These are phyloP conservation scores for Antechinus stuartii DNA, from an alignment of 2,113 vertebrate genomes.

Conservation along the genomic window DNA sequence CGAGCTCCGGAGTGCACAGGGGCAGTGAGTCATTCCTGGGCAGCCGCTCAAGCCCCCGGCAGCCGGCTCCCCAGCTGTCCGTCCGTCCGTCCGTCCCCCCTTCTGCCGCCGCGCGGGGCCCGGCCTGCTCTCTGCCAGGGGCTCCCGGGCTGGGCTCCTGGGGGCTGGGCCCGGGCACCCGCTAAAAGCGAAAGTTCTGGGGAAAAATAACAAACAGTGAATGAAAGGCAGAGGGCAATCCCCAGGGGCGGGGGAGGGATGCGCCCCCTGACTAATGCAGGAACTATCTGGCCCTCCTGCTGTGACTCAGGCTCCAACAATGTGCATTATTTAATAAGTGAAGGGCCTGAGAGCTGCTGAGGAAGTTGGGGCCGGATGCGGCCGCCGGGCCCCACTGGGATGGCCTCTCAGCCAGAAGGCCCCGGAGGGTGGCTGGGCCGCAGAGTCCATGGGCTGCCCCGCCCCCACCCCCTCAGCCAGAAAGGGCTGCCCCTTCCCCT, in stretches of 20 bases:
- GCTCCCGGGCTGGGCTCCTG: neutral
- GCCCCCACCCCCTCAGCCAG: neutral
- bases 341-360: slow-evolving; percentile 1
- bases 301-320: slow-evolving; percentile 73
- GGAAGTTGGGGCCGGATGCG: slow-evolving; percentile 45
- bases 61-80: neutral
- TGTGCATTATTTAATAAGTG: slow-evolving; percentile 12
- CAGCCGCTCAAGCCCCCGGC: slow-evolving; percentile 70
- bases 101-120: neutral
- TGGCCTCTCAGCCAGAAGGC: slow-evolving; percentile 3
- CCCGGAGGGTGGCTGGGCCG: neutral
- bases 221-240: slow-evolving; percentile 74
- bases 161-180: slow-evolving; percentile 74
- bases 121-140: neutral
- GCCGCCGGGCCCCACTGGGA: slow-evolving; percentile 14
- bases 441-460: too few relatives aligned
- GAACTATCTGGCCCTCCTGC: slow-evolving; percentile 46
- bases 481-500: neutral
- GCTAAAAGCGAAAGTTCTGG: slow-evolving; percentile 83
- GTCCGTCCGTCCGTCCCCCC: neutral
- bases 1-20: slow-evolving; percentile 79
- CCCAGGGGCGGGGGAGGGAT: slow-evolving; percentile 52
- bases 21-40: slow-evolving; percentile 85
- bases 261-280: slow-evolving; percentile 68
- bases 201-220: slow-evolving; percentile 81